phyloP scores from a whole-genome alignment of 2,888 invertebrate genomes.

The Cremastobaeus sp. region DNA sequence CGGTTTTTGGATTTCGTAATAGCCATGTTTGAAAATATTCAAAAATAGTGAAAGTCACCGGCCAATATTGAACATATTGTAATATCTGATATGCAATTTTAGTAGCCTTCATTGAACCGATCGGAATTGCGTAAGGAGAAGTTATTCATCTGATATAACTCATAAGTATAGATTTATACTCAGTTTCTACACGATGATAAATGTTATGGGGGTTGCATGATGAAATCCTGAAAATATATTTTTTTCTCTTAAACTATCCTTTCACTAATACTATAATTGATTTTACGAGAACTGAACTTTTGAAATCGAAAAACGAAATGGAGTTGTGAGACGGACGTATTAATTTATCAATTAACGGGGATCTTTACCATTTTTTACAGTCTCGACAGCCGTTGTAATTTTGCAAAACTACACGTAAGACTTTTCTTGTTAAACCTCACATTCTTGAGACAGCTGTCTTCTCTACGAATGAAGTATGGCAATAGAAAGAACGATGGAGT shows the following conservation, averaged over 20 bases:
- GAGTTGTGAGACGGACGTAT: not conserved
- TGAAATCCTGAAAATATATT: not conserved
- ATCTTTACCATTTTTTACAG: conserved; percentile 16
- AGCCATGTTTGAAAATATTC: conserved; percentile 28
- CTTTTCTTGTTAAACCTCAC: conserved; percentile 48
- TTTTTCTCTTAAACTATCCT: no score
- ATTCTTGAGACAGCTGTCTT: conserved; percentile 55
- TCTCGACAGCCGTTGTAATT: conserved; percentile 41
- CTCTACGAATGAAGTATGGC: conserved; percentile 44
- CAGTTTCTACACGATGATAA: conserved; percentile 22
- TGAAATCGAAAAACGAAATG: conserved; percentile 6
- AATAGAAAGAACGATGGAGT: conserved; percentile 55
- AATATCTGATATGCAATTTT: conserved; percentile 48
- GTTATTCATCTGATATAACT: conserved; percentile 46
- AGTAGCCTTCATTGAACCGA: conserved; percentile 40
- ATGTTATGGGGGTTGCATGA: conserved; percentile 30
- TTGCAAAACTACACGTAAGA: conserved; percentile 41
- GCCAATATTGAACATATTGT: conserved; percentile 31
- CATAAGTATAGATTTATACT: conserved; percentile 35
- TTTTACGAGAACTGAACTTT: no score
- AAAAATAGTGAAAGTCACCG: conserved; percentile 54
- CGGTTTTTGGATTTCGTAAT: conserved; percentile 51
- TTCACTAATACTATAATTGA: no score
- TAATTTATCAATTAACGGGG: conserved; percentile 49
- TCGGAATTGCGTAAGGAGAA: conserved; percentile 37